These are phyloP conservation scores for Amniataba percoides DNA, from an alignment of 2,797 vertebrate species.

Conservation along the genomic window DNA sequence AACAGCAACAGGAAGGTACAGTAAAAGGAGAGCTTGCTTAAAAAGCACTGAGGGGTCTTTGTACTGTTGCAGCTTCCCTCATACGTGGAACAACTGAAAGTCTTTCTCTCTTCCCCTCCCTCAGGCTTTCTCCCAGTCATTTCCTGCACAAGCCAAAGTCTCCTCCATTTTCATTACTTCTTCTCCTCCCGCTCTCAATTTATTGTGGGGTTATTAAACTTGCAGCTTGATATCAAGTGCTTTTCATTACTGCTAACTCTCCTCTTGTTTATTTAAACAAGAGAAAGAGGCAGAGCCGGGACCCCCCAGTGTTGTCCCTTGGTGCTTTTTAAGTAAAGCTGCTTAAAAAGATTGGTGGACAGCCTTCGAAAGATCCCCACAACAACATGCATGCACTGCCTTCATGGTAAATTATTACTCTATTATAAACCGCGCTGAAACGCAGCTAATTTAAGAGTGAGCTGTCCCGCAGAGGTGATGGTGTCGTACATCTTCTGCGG, in stretches of 20 bases:
- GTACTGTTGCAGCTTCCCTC: slow-evolving; percentile 73
- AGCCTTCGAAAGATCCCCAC: slow-evolving; percentile 49
- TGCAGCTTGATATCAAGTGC: slow-evolving; percentile 79
- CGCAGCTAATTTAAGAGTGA: slow-evolving; percentile 51
- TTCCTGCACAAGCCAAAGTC: slow-evolving; percentile 82
- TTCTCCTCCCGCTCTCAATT: slow-evolving; percentile 77
- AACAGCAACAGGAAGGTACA: slow-evolving; percentile 60
- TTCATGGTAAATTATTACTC: slow-evolving; percentile 59
- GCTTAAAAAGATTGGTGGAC: slow-evolving; percentile 68
- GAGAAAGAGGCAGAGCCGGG: slow-evolving; percentile 41
- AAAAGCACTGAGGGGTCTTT: slow-evolving; percentile 83
- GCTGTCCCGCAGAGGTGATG: slow-evolving; percentile 68
- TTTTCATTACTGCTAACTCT: slow-evolving; percentile 80
- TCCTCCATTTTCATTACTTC: slow-evolving; percentile 83
- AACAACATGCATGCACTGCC: slow-evolving; percentile 42
- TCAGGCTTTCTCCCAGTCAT: slow-evolving; percentile 82
- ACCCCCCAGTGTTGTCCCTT: slow-evolving; percentile 52
- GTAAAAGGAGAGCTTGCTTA: slow-evolving; percentile 62
- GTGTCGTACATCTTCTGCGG: slow-evolving; percentile 67
- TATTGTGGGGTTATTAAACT: slow-evolving; percentile 81
- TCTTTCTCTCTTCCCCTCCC: slow-evolving; percentile 75
- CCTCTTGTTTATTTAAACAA: slow-evolving; percentile 77
- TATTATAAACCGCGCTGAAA: slow-evolving; percentile 50
- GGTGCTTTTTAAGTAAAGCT: slow-evolving; percentile 64
- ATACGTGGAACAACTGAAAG: slow-evolving; percentile 79